Conservation (phyloP, 2,797 vertebrate species). For the Orientallactaga sibirica region DNA sequence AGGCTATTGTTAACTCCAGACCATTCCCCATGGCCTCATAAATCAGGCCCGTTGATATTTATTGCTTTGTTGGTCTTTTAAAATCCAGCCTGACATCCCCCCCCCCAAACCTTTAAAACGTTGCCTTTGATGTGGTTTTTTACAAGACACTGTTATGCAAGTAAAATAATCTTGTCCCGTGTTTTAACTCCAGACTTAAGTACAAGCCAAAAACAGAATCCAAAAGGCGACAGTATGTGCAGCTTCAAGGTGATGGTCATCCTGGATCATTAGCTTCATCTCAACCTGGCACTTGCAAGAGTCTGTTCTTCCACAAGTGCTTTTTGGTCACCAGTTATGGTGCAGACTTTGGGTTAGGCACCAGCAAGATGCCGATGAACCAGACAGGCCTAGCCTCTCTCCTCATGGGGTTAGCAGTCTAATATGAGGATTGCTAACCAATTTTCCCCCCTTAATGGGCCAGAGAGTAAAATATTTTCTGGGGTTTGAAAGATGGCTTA, state of each 20-base stretch:
- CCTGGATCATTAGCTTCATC: background rate
- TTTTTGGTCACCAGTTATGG: background rate
- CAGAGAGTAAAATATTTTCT: background rate
- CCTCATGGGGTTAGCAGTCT: background rate
- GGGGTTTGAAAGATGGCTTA: too few species aligned
- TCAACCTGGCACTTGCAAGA: background rate
- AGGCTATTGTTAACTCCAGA: conserved; percentile 30
- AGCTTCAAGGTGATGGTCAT: background rate
- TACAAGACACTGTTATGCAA: conserved; percentile 3
- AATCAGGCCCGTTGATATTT: conserved; percentile 70
- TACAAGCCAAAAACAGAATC: background rate
- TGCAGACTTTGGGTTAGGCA: background rate
- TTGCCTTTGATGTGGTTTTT: conserved; percentile 45
- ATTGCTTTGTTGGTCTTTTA: conserved; percentile 64
- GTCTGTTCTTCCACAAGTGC: background rate
- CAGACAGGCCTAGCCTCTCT: background rate
- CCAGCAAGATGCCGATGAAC: background rate
- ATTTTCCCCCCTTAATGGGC: background rate
- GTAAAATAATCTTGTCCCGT: conserved; percentile 37
- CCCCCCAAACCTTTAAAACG: conserved; percentile 20
- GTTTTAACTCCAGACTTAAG: conserved; percentile 39
- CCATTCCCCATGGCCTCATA: conserved; percentile 63
- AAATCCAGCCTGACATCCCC: conserved; percentile 60
- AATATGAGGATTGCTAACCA: background rate
- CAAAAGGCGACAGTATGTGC: rapidly evolving